These are phyloP conservation scores for Daktulosphaira vitifoliae DNA, from an alignment of 1,140 invertebrate species.

Conservation along the genomic window DNA sequence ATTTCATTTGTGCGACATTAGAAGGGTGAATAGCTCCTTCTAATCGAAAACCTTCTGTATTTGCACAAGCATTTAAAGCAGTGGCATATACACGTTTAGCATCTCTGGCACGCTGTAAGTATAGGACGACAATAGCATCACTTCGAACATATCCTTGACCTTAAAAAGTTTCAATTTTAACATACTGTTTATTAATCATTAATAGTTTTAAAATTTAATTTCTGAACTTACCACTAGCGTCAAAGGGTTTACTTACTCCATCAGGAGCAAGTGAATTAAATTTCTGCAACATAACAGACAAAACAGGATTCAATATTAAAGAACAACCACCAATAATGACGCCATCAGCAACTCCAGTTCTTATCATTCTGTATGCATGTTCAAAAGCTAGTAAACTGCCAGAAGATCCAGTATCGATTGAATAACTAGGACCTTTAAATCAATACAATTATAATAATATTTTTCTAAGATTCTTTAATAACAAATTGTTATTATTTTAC, in stretches of 20 bases:
- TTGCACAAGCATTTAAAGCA: slow-evolving; percentile 52
- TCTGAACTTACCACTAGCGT: slow-evolving; percentile 52
- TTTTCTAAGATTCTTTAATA: too few relatives aligned
- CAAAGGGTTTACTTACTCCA: slow-evolving; percentile 83
- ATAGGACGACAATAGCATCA: slow-evolving; percentile 50
- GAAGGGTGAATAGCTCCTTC: slow-evolving; percentile 51
- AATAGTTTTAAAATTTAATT: background rate
- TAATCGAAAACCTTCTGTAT: slow-evolving; percentile 55
- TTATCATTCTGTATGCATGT: slow-evolving; percentile 67
- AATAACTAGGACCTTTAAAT: slow-evolving; percentile 62
- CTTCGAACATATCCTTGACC: slow-evolving; percentile 54
- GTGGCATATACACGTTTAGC: slow-evolving; percentile 52
- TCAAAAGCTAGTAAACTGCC: slow-evolving; percentile 78
- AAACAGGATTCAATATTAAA: slow-evolving; percentile 72
- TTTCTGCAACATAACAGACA: slow-evolving; percentile 67
- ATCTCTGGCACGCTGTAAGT: slow-evolving; percentile 47
- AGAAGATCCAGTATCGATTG: slow-evolving; percentile 82
- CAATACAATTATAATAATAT: too few relatives aligned
- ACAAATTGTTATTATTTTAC: too few relatives aligned
- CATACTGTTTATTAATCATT: background rate
- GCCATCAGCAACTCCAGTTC: slow-evolving; percentile 66
- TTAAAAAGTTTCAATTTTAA: slow-evolving; percentile 36
- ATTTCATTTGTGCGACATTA: slow-evolving; percentile 45
- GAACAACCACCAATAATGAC: slow-evolving; percentile 80
- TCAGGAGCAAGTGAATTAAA: slow-evolving; percentile 72